phyloP scores from a whole-genome alignment of 2,888 invertebrate species.

The Empis livida region DNA sequence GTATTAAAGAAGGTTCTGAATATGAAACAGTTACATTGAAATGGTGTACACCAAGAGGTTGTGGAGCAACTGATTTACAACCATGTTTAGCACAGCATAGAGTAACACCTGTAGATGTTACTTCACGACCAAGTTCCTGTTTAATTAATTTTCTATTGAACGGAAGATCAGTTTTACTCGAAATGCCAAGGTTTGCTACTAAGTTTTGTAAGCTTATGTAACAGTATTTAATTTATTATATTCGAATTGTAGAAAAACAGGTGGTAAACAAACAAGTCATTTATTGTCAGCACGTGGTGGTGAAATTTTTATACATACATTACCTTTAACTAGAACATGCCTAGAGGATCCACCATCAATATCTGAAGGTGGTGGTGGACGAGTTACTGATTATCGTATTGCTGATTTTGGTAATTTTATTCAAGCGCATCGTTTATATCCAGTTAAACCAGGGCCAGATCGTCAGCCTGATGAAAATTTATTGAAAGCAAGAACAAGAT shows the following conservation, averaged over 20 bases:
- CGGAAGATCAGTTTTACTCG: slow-evolving; percentile 83
- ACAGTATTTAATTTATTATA: too few species aligned
- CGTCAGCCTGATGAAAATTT: slow-evolving; percentile 31
- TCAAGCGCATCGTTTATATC: slow-evolving; percentile 68
- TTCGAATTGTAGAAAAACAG: slow-evolving; percentile 46
- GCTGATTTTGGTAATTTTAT: slow-evolving; percentile 82
- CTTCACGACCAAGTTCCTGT: slow-evolving; percentile 92
- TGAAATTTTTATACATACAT: slow-evolving; percentile 88
- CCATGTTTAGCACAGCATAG: slow-evolving; percentile 76
- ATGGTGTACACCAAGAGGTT: slow-evolving; percentile 94
- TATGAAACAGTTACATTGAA: slow-evolving; percentile 78
- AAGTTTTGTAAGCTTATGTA: too few species aligned
- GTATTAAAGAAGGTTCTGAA: slow-evolving; percentile 58
- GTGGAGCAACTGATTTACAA: slow-evolving; percentile 64
- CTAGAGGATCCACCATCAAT: slow-evolving; percentile 92
- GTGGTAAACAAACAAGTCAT: slow-evolving; percentile 82
- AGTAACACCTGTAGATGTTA: slow-evolving; percentile 93
- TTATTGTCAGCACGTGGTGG: slow-evolving; percentile 88
- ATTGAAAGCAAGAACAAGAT: slow-evolving; percentile 49
- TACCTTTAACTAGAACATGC: slow-evolving; percentile 72
- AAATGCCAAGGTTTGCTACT: slow-evolving; percentile 65
- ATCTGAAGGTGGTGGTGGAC: slow-evolving; percentile 86
- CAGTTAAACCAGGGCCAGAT: slow-evolving; percentile 43
- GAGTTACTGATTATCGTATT: slow-evolving; percentile 80
- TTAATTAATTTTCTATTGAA: slow-evolving; percentile 93